Base-by-base conservation (phyloP, 2,797 vertebrate genomes). In the Rhinogobio ventralis region DNA sequence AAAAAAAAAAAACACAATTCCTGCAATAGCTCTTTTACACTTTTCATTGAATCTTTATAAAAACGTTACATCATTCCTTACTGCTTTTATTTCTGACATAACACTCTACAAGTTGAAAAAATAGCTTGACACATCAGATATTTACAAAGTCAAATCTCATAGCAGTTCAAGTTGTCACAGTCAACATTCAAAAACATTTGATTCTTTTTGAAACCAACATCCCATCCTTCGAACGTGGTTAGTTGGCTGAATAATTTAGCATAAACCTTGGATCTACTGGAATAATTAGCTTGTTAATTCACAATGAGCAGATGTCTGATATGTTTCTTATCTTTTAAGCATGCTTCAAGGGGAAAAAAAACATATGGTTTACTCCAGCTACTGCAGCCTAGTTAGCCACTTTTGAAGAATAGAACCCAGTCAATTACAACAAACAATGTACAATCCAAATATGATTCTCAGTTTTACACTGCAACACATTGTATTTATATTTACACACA, bases 141-240 rank as follows among this genome's bases (percentile, higher is more conserved):
- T 83, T 83, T 83, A 83, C 72, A 83, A 33, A 66, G 71, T 55
- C 72, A 28, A 75, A 83, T 82, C 81, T 83, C 45, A 60, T n/a
- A 64, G 69, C 39, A 66, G 30, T 51, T 79, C 11, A 51, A 51
- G 25, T 74, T 67, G 17, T 76, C 72, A 83, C 30, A 75, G 46
- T 83, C 30, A 83, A 76, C 81, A 42, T 53, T 75, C 72, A 75
- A 67, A 75, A 83, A 53, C 45, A 53, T 83, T 53, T 51, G 9
- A 75, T 5, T 49, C 5, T 66, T 64, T 82, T 49, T 20, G 0
- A 53, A 33, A 66, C 45, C 7, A 30, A 28, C 49, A 71, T 82
- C 42, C 68, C 11, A 62, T 82, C 39, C 36, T 81, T 72, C 36
- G 0, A 60, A 71, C 4, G 11, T 82, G 25, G 80, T 57, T 14